These are phyloP conservation scores for Rhineura floridana DNA, from an alignment of 2,113 vertebrate species.

Conservation along the genomic window DNA sequence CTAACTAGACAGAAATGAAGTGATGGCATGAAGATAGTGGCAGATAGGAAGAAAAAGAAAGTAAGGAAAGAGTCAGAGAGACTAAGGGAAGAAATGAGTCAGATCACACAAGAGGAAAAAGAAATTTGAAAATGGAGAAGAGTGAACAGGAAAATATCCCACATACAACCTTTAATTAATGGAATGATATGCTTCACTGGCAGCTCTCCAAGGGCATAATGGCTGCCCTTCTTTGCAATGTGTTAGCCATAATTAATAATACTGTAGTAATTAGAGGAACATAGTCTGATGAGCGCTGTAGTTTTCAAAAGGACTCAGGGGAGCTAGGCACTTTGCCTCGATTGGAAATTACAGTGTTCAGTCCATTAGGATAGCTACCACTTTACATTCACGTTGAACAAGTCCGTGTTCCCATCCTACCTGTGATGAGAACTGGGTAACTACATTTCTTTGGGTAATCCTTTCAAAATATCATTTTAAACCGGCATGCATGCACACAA, in stretches of 20 bases:
- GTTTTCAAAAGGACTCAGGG: slow-evolving; percentile 30
- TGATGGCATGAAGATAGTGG: not conserved
- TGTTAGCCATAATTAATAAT: slow-evolving; percentile 44
- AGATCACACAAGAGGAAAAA: not conserved
- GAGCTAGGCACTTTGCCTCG: slow-evolving; percentile 1
- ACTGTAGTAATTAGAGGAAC: slow-evolving; percentile 40
- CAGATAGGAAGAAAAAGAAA: not conserved
- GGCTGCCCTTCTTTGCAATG: slow-evolving; percentile 32
- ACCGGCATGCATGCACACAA: not conserved
- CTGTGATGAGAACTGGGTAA: not conserved
- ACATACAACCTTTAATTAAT: slow-evolving; percentile 29
- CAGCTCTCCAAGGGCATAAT: slow-evolving; percentile 33
- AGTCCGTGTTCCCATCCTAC: not conserved
- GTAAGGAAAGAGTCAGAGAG: not conserved
- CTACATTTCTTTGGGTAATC: not conserved
- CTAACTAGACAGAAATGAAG: not conserved
- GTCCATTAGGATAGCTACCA: not conserved
- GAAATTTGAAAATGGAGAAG: slow-evolving; percentile 13
- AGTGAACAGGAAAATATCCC: slow-evolving; percentile 12
- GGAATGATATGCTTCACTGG: slow-evolving; percentile 30
- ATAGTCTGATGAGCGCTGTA: slow-evolving; percentile 27
- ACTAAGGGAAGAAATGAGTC: not conserved
- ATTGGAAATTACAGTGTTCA: not conserved
- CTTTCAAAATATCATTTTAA: not conserved
- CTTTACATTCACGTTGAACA: not conserved